Conservation (phyloP, 2,888 invertebrate species). For the Cephus runcator region DNA sequence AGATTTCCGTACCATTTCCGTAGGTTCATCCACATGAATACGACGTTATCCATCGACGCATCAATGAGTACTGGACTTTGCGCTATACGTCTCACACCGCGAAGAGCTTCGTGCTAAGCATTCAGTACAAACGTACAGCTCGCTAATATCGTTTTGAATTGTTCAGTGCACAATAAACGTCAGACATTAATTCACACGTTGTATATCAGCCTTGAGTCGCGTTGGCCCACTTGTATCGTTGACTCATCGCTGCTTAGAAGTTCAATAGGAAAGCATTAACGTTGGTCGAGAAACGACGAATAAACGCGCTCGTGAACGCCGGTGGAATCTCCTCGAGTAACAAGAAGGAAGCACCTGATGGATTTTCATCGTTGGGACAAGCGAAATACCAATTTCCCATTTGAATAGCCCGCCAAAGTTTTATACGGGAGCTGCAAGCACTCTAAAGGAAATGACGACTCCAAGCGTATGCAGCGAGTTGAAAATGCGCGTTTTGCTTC, state of each 20-base stretch:
- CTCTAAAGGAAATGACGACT: neutral
- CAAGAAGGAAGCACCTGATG: neutral
- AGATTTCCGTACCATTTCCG: neutral
- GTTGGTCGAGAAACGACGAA: neutral
- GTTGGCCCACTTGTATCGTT: neutral
- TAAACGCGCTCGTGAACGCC: neutral
- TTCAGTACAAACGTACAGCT: neutral
- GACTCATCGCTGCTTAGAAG: neutral
- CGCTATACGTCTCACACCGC: neutral
- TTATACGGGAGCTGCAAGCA: neutral
- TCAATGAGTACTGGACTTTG: neutral
- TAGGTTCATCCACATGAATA: neutral
- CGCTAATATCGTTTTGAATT: neutral
- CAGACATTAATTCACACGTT: constrained; percentile 31
- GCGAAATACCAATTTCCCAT: neutral
- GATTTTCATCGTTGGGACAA: neutral
- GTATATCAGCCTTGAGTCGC: constrained; percentile 27
- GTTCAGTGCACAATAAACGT: constrained; percentile 29
- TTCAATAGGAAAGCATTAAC: neutral
- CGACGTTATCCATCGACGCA: neutral
- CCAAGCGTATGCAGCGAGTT: neutral
- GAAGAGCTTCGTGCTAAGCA: neutral
- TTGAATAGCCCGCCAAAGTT: neutral
- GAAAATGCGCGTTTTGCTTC: constrained; percentile 24
- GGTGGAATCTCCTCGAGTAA: neutral